Evolutionary conservation across 2,888 invertebrate genomes (phyloP).

Genomic region (Chromoteleia sp.): DNA sequence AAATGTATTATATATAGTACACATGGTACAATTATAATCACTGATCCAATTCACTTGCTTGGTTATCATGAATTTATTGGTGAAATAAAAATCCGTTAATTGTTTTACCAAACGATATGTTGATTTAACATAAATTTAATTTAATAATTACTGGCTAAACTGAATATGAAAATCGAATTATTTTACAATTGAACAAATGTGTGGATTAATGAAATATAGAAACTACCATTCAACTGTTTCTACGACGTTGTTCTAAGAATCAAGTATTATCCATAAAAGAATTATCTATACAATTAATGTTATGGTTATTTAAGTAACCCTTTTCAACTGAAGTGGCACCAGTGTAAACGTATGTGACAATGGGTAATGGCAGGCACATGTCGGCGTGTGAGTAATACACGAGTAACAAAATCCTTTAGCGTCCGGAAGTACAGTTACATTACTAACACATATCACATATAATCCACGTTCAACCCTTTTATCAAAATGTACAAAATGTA

Average conservation of each 20-base stretch:
- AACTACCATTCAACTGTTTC: background rate
- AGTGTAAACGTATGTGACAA: constrained; percentile 60
- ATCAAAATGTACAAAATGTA: constrained; percentile 62
- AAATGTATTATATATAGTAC: background rate
- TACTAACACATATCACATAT: constrained; percentile 65
- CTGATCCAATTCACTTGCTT: background rate
- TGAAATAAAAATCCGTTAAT: background rate
- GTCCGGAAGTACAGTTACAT: constrained; percentile 61
- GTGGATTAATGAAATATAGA: no score
- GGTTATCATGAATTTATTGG: no score
- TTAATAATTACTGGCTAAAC: no score
- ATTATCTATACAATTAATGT: constrained; percentile 36
- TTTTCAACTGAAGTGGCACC: constrained; percentile 66
- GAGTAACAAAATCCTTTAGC: constrained; percentile 66
- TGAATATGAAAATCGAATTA: no score
- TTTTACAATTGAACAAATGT: no score
- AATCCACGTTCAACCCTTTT: constrained; percentile 63
- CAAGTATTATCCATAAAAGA: constrained; percentile 14
- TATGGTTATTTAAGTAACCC: constrained; percentile 58
- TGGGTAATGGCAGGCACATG: constrained; percentile 74
- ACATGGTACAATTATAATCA: background rate
- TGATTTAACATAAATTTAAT: no score
- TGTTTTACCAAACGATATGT: no score
- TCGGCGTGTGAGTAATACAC: constrained; percentile 69
- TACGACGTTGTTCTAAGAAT: background rate